A percentile compares a stretch with the other conserved stretches of the same genome.
Conservation (phyloP, 2,888 invertebrate genomes). For the Synergus gifuensis region DNA sequence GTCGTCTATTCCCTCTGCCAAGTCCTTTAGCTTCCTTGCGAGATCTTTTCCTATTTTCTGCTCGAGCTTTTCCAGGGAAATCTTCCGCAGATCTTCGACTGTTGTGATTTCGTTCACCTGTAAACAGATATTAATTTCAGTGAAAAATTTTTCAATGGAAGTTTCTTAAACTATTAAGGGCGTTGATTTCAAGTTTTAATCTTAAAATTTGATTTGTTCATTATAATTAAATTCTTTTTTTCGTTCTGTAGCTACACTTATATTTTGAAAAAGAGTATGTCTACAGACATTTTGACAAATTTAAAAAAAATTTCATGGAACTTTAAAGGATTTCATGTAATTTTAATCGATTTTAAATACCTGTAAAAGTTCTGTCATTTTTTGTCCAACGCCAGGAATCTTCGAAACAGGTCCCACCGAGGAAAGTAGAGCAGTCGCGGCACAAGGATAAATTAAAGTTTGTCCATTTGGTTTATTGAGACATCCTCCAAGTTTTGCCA, state of each 20-base stretch:
- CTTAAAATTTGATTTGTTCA: too few species aligned
- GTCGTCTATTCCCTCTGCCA: conserved; percentile 88
- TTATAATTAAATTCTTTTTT: too few species aligned
- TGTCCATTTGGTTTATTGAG: conserved; percentile 91
- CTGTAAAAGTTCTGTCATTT: conserved; percentile 83
- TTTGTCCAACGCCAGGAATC: conserved; percentile 88
- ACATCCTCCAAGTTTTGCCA: conserved; percentile 88
- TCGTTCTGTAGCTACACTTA: too few species aligned
- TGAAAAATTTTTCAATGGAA: not conserved
- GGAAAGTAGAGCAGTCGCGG: conserved; percentile 83
- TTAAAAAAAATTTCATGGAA: too few species aligned
- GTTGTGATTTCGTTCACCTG: conserved; percentile 81
- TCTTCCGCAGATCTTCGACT: conserved; percentile 84
- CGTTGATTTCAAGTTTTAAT: too few species aligned
- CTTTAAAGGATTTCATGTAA: not conserved
- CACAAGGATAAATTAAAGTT: conserved; percentile 87
- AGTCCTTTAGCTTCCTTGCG: conserved; percentile 84
- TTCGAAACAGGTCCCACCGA: conserved; percentile 82
- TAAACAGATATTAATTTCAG: conserved; percentile 21
- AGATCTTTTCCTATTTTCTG: conserved; percentile 83
- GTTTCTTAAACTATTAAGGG: too few species aligned
- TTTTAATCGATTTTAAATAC: conserved; percentile 63
- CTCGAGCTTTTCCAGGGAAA: conserved; percentile 80
- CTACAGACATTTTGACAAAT: too few species aligned
- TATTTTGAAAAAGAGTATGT: too few species aligned